These are phyloP conservation scores for Cossypha caffra DNA, from an alignment of 2,797 vertebrate genomes.

Conservation along the genomic window DNA sequence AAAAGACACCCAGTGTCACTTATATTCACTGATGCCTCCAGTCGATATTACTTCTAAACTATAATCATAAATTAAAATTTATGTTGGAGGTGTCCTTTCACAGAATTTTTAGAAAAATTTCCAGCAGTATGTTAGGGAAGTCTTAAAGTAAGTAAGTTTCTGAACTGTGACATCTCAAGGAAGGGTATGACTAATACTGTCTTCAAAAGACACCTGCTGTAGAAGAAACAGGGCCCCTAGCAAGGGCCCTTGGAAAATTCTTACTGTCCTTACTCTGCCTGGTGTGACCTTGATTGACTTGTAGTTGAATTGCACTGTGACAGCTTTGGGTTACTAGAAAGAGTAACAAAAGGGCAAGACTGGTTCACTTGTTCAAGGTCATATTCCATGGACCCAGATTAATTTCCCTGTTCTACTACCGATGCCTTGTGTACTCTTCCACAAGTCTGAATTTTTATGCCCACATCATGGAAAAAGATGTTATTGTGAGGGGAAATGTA, in stretches of 20 bases:
- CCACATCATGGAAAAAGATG: neutral
- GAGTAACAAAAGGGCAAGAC: neutral
- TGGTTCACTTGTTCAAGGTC: neutral
- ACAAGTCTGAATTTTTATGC: neutral
- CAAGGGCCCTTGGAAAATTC: neutral
- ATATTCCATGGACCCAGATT: neutral
- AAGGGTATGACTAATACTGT: neutral
- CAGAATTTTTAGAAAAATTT: neutral
- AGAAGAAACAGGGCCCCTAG: neutral
- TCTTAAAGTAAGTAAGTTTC: neutral
- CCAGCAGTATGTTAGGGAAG: neutral
- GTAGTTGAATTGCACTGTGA: neutral
- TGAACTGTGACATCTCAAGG: neutral
- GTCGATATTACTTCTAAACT: neutral
- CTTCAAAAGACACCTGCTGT: neutral
- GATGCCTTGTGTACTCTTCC: neutral
- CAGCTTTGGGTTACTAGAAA: neutral
- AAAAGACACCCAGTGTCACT: neutral
- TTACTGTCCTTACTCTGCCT: neutral
- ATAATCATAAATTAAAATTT: neutral
- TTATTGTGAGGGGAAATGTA: neutral
- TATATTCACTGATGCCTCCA: neutral
- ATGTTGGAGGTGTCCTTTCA: neutral
- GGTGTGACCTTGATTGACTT: neutral
- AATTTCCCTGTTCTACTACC: neutral